Evolutionary conservation across 2,113 vertebrate species (phyloP).

Genomic region (Prietella phreatophila): DNA sequence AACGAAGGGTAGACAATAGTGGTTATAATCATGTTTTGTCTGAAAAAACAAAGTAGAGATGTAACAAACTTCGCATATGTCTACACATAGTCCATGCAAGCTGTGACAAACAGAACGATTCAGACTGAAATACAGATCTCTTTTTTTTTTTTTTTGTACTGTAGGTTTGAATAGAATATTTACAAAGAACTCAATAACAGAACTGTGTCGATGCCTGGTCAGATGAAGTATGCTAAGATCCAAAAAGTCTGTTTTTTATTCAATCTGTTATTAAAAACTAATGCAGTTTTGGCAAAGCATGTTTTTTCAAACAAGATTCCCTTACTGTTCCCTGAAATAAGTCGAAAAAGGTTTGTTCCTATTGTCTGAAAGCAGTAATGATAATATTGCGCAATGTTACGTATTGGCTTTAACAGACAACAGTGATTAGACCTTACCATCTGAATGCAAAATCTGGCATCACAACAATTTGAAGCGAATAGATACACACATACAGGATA

Average conservation of each 20-base stretch:
- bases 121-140: not conserved
- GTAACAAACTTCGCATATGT: not conserved
- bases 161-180: not conserved
- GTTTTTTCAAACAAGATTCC: not conserved
- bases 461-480: not conserved
- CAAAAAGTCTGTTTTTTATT: conserved; percentile 11
- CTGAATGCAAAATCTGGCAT: not conserved
- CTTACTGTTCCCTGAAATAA: not conserved
- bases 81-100: not conserved
- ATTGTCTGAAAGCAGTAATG: not conserved
- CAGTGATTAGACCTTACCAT: not conserved
- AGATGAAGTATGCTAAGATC: conserved; percentile 7
- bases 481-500: no score
- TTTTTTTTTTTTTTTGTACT: not conserved
- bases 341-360: not conserved
- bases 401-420: not conserved
- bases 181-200: not conserved
- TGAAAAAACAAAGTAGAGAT: not conserved
- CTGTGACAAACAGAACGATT: not conserved
- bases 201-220: not conserved
- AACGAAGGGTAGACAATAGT: conserved; percentile 6
- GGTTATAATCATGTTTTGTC: not conserved
- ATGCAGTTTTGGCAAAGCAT: not conserved
- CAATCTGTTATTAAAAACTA: conserved; percentile 15
- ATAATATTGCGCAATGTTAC: not conserved